Evolutionary conservation across 2,797 vertebrate species (phyloP).

Genomic region (Anguilla anguilla): DNA sequence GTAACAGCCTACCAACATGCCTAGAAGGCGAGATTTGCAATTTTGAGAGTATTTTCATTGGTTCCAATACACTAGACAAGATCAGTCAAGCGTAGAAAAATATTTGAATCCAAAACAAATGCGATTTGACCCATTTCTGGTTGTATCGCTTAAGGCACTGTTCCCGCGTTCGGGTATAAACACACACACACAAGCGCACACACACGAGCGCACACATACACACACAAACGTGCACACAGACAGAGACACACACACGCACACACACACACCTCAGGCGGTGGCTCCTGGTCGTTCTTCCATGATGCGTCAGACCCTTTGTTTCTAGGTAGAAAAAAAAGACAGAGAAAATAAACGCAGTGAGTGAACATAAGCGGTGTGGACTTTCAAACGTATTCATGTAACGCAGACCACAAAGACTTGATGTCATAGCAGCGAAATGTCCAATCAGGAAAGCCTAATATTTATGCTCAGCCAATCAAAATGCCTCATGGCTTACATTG

Average conservation of each 20-base stretch:
- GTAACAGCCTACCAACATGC: no score
- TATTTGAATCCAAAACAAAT: no score
- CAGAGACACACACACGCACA: not conserved
- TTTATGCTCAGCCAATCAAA: not conserved
- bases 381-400: not conserved
- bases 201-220: not conserved
- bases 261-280: conserved; percentile 81
- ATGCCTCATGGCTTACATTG: not conserved
- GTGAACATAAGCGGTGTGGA: not conserved
- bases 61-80: no score
- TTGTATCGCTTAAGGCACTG: not conserved
- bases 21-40: no score
- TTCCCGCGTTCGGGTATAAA: not conserved
- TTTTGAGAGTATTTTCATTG: no score
- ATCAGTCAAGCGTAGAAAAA: no score
- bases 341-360: not conserved
- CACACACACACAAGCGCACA: no score
- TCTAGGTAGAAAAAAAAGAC: conserved; percentile 59
- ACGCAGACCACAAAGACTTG: not conserved
- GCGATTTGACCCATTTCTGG: not conserved
- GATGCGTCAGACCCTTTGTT: conserved; percentile 91
- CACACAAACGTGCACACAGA: conserved; percentile 60
- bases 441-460: not conserved
- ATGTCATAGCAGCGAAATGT: not conserved
- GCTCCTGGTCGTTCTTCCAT: conserved; percentile 94